phyloP scores from a whole-genome alignment of 2,888 invertebrate species.

The Scaptodrosophila latifasciaeformis region DNA sequence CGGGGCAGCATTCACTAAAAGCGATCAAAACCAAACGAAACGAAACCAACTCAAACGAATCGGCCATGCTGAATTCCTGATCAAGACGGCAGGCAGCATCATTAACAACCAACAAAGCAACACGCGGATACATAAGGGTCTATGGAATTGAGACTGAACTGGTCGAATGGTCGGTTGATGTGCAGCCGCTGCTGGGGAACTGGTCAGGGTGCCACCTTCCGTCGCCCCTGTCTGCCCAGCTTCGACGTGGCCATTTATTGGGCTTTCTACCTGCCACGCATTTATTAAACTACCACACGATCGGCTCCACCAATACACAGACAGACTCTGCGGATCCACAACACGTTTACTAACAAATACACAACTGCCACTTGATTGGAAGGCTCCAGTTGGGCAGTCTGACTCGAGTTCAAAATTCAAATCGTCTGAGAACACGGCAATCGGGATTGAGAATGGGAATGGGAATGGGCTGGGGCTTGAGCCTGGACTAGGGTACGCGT shows the following conservation, averaged over 20 bases:
- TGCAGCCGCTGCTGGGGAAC: constrained; percentile 26
- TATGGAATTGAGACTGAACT: constrained; percentile 16
- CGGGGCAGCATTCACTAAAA: constrained; percentile 5
- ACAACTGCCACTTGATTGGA: constrained; percentile 64
- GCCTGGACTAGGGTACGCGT: constrained; percentile 32
- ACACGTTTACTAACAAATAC: constrained; percentile 48
- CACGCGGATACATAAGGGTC: constrained; percentile 60
- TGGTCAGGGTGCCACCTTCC: constrained; percentile 35
- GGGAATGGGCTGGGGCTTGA: constrained; percentile 8
- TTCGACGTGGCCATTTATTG: constrained; percentile 16
- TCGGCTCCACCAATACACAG: constrained; percentile 17
- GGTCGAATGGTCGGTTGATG: constrained; percentile 21
- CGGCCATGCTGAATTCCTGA: constrained; percentile 73
- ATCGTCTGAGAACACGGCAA: not conserved
- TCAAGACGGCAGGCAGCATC: constrained; percentile 39
- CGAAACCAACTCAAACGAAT: constrained; percentile 6
- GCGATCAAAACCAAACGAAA: constrained; percentile 4
- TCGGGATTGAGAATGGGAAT: not conserved
- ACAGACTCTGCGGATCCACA: too few species aligned
- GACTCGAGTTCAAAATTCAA: not conserved
- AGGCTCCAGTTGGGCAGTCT: too few species aligned
- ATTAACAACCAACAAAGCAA: constrained; percentile 55
- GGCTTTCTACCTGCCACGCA: constrained; percentile 64
- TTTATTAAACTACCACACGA: constrained; percentile 67
- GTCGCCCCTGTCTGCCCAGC: too few species aligned